phyloP scores from a whole-genome alignment of 92 coral and sea anemone genomes.

The Diadumene lineata region DNA sequence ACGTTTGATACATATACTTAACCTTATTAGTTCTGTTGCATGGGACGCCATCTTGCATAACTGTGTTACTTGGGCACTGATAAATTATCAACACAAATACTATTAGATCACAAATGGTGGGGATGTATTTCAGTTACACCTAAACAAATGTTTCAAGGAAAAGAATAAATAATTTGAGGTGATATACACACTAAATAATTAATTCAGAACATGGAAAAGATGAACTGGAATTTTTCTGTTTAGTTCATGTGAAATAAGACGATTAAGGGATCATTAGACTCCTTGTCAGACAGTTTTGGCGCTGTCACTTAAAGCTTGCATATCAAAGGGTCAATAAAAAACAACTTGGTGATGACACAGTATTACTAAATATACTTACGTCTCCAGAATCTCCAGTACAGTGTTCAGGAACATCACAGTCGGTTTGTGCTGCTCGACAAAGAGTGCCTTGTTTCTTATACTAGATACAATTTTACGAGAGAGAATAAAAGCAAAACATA shows the following conservation, averaged over 20 bases:
- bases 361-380: slow-evolving; percentile 34
- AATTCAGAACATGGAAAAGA: background rate
- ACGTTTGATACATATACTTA: background rate
- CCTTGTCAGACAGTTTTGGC: no score
- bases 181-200: no score
- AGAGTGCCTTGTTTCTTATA: slow-evolving; percentile 67
- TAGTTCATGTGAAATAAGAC: background rate
- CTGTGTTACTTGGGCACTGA: slow-evolving; percentile 66
- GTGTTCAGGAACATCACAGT: slow-evolving; percentile 75
- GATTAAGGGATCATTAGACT: background rate
- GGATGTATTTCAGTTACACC: no score
- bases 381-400: slow-evolving; percentile 72
- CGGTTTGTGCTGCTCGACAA: slow-evolving; percentile 58
- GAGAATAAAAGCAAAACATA: background rate
- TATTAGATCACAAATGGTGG: no score
- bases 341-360: background rate
- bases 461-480: slow-evolving; percentile 21
- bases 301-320: background rate
- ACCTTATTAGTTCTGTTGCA: slow-evolving; percentile 69
- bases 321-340: background rate
- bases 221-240: background rate
- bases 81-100: background rate
- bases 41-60: slow-evolving; percentile 58
- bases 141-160: no score
- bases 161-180: no score